A percentile compares a stretch with the other conserved stretches of the same genome.
Evolutionary conservation across 2,797 vertebrate species (phyloP).

Genomic region (Acanthopagrus latus): DNA sequence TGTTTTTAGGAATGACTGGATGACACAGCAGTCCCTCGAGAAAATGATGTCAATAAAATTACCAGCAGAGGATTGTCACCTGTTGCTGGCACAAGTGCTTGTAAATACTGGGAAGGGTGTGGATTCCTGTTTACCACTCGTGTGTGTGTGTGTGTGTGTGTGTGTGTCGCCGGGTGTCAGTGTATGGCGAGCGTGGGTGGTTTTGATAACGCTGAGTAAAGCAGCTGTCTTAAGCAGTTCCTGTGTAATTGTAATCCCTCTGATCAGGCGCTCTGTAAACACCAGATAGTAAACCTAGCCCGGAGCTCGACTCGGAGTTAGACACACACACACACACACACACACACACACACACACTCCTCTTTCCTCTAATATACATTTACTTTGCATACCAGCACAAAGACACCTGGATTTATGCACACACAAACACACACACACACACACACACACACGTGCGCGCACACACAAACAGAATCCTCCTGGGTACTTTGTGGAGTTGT

Average conservation of each 20-base stretch:
- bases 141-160: slow-evolving; percentile 43
- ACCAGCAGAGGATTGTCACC: slow-evolving; percentile 45
- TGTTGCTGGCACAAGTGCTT: slow-evolving; percentile 58
- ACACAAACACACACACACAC: not conserved
- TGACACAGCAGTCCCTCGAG: slow-evolving; percentile 22
- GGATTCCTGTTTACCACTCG: slow-evolving; percentile 62
- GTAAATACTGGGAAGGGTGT: slow-evolving; percentile 47
- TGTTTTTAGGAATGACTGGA: slow-evolving; percentile 20
- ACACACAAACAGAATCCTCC: not conserved
- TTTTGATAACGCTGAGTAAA: slow-evolving; percentile 71
- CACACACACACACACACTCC: no score
- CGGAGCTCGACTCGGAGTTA: slow-evolving; percentile 51
- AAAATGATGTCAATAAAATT: slow-evolving; percentile 45
- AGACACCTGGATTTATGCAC: slow-evolving; percentile 22
- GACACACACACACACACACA: slow-evolving; percentile 12
- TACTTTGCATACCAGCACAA: slow-evolving; percentile 14
- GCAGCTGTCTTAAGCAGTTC: slow-evolving; percentile 74
- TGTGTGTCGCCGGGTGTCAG: slow-evolving; percentile 58
- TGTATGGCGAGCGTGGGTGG: slow-evolving; percentile 55
- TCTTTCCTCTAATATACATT: not conserved
- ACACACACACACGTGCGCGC: not conserved
- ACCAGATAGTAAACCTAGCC: slow-evolving; percentile 74
- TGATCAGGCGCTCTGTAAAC: slow-evolving; percentile 74
- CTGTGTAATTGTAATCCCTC: slow-evolving; percentile 77
- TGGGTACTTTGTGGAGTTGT: slow-evolving; percentile 29